Evolutionary conservation across 2,888 invertebrate species (phyloP).

Genomic region (Orthosia incerta): DNA sequence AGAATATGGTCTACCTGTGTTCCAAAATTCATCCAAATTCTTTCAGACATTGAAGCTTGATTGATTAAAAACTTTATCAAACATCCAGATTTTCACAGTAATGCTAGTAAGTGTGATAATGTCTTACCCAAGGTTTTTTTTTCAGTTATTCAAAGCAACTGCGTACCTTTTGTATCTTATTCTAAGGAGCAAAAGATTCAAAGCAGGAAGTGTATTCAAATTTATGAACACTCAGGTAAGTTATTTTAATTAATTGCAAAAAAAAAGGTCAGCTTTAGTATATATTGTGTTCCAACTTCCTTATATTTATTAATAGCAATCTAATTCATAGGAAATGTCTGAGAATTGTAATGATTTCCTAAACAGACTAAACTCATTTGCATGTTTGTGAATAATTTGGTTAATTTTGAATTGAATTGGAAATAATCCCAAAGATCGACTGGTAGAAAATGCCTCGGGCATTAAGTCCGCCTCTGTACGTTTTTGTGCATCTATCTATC

Average conservation of each 20-base stretch:
- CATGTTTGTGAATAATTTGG: not conserved
- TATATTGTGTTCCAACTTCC: conserved; percentile 20
- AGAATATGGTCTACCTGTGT: not conserved
- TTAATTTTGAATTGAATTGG: too few species aligned
- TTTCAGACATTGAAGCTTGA: not conserved
- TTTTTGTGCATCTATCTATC: too few species aligned
- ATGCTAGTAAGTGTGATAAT: not conserved
- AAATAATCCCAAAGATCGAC: too few species aligned
- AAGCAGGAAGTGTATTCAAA: conserved; percentile 96
- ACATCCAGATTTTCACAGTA: not conserved
- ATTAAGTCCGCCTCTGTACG: too few species aligned
- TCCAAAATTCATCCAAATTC: not conserved
- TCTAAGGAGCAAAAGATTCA: conserved; percentile 95
- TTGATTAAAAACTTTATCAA: not conserved
- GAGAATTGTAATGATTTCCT: conserved; percentile 22
- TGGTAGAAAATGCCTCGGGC: too few species aligned
- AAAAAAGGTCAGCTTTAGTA: not conserved
- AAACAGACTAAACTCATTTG: not conserved
- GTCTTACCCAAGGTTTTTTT: conserved; percentile 61
- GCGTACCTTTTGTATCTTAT: conserved; percentile 94
- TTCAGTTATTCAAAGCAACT: conserved; percentile 92
- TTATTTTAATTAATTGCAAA: not conserved
- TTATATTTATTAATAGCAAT: conserved; percentile 5
- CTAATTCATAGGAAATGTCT: conserved; percentile 7
- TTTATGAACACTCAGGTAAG: conserved; percentile 96